phyloP scores from a whole-genome alignment of 2,113 vertebrate genomes.

The Panthera tigris region DNA sequence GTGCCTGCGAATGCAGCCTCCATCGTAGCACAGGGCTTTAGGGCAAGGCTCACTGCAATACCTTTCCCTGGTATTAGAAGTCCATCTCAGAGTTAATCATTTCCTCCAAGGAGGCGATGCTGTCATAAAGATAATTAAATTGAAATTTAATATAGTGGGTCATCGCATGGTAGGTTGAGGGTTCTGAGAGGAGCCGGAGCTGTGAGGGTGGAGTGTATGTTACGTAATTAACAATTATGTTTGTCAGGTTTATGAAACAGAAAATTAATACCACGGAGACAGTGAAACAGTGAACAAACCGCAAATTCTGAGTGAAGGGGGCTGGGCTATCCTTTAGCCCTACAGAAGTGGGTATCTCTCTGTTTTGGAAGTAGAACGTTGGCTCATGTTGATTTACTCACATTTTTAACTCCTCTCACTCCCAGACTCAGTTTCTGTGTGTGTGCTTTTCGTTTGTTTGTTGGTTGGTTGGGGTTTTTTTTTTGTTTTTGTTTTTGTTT shows the following conservation, averaged over 20 bases:
- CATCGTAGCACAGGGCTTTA: slow-evolving; percentile 8
- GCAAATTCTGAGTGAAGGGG: slow-evolving; percentile 48
- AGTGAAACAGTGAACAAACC: slow-evolving; percentile 62
- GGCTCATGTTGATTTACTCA: not conserved
- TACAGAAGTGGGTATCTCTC: not conserved
- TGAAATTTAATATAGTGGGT: slow-evolving; percentile 78
- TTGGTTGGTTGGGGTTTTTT: too few species aligned
- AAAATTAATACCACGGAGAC: slow-evolving; percentile 71
- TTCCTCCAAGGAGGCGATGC: slow-evolving; percentile 72
- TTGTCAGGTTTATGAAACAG: slow-evolving; percentile 79
- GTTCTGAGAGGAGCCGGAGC: slow-evolving; percentile 73
- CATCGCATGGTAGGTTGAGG: slow-evolving; percentile 58
- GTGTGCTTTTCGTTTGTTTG: too few species aligned
- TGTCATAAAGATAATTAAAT: slow-evolving; percentile 82
- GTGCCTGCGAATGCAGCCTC: not conserved
- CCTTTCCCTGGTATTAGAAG: slow-evolving; percentile 66
- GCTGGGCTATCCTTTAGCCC: not conserved
- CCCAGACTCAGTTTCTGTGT: too few species aligned
- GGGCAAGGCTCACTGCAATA: slow-evolving; percentile 21
- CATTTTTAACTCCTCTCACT: not conserved
- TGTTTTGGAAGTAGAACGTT: not conserved
- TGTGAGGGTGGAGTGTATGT: slow-evolving; percentile 51
- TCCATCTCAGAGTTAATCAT: slow-evolving; percentile 77
- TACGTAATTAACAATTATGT: slow-evolving; percentile 76
- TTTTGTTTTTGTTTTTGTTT: not conserved